Evolutionary conservation across 2,113 vertebrate genomes (phyloP).

Genomic region (Centropristis striata): DNA sequence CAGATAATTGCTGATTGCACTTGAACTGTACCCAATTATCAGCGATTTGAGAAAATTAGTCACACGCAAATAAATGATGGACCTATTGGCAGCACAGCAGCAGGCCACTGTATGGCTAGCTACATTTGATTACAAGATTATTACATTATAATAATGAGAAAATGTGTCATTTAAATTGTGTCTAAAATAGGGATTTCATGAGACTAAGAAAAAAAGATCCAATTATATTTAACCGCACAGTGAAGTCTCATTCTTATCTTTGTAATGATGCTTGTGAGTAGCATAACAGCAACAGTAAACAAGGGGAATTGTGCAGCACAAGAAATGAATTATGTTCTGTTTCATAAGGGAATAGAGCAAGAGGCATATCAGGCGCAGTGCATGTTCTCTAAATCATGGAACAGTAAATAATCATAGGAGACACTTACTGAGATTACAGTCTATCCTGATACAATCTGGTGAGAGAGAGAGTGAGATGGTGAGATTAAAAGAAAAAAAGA

Average conservation of each 20-base stretch:
- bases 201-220: slow-evolving; percentile 7
- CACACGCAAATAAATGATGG: slow-evolving; percentile 40
- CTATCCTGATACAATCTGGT: slow-evolving; percentile 98
- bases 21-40: slow-evolving; percentile 51
- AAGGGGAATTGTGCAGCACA: slow-evolving; percentile 28
- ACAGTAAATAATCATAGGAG: slow-evolving; percentile 82
- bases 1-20: slow-evolving; percentile 49
- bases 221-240: slow-evolving; percentile 44
- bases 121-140: slow-evolving; percentile 47
- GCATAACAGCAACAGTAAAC: slow-evolving; percentile 40
- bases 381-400: slow-evolving; percentile 66
- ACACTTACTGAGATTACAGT: slow-evolving; percentile 98
- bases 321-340: slow-evolving; percentile 43
- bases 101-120: slow-evolving; percentile 30
- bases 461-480: slow-evolving; percentile 91
- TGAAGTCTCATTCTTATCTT: slow-evolving; percentile 43
- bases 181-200: slow-evolving; percentile 18
- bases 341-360: slow-evolving; percentile 41
- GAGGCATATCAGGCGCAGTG: slow-evolving; percentile 52
- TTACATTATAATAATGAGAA: slow-evolving; percentile 39
- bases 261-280: slow-evolving; percentile 41
- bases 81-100: slow-evolving; percentile 27
- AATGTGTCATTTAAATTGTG: slow-evolving; percentile 26
- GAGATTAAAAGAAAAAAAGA: slow-evolving; percentile 87
- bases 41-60: slow-evolving; percentile 47